Base-by-base conservation (phyloP, 37 sponge, comb jelly and placozoan species). In the Oopsacas minuta region DNA sequence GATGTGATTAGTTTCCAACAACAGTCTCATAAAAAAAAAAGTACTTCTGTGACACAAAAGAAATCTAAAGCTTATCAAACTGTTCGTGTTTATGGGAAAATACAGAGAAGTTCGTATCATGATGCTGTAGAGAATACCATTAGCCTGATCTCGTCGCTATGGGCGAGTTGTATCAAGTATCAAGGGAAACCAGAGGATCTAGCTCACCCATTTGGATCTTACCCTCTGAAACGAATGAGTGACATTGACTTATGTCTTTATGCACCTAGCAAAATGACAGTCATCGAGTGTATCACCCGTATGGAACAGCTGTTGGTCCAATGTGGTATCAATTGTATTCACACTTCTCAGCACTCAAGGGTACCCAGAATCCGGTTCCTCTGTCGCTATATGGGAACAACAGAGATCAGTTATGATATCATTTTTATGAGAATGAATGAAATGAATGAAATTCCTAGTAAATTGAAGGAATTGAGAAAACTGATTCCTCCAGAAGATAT, bases 181-280 rank as follows among this genome's bases (percentile, higher is more conserved):
- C 8, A 38, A 17, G 94, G 90, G 1, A 38, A 88, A 53, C 92
- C 94, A 52, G 37, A 42, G 0, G 38, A 83, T 36, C 82, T 94
- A 0, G 53, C 52, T 23, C 82, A 86, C 36, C 82, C 84, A 12
- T 94, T 91, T 83, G 94, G 94, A 30, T 94, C 94, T 7, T 86
- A 85, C 85, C 86, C 82, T 37, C 86, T 94, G 30, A 87, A 89
- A 0, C 38, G 94, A 37, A 53, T 36, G 25, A 82, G 92, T 52
- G 94, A 94, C 46, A 85, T 91, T 0, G 94, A 94, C 84, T 39
- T 94, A 35, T 94, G 94, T 81, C 82, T 91, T 34, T 83, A 92
- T 0, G 87, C 87, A 20, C 94, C 92, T 17, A 82, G 83, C 0
- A 5, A 23, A 0, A 22, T 87, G 52, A 82, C 91, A 12, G 88